Conservation (phyloP, 2,888 invertebrate genomes). For the Chironomus tentans region DNA sequence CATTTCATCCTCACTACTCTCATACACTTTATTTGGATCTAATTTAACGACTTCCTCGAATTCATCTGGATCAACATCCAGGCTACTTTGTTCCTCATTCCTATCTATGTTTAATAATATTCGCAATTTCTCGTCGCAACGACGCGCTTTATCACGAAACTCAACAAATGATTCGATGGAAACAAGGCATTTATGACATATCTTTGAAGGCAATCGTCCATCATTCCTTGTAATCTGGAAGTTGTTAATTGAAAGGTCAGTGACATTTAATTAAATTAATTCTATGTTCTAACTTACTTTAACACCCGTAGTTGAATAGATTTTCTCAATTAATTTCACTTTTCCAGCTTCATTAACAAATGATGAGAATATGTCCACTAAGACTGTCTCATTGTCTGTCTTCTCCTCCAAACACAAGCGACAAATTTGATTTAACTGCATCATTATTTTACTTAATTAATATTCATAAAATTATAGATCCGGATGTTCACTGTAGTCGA, state of each 20-base stretch:
- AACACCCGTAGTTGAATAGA: not conserved
- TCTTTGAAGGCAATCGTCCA: not conserved
- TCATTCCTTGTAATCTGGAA: conserved; percentile 10
- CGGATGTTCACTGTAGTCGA: too few species aligned
- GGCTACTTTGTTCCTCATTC: too few species aligned
- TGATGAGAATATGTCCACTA: conserved; percentile 9
- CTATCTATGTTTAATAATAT: conserved; percentile 4
- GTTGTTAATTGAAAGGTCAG: not conserved
- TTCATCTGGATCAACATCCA: not conserved
- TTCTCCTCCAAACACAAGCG: conserved; percentile 8
- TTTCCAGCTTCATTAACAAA: conserved; percentile 5
- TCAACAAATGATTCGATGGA: not conserved
- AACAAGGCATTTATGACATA: conserved; percentile 23
- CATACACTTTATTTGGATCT: conserved; percentile 23
- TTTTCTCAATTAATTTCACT: conserved; percentile 7
- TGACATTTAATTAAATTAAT: too few species aligned
- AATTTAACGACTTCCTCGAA: conserved; percentile 5
- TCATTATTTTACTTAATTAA: not conserved
- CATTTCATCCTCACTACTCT: conserved; percentile 14
- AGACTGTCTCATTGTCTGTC: not conserved
- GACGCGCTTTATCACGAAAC: not conserved
- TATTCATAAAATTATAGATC: too few species aligned
- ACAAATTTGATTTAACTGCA: not conserved
- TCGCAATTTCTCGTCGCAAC: conserved; percentile 2
- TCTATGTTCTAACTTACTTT: not conserved